Base-by-base conservation (phyloP, 2,888 invertebrate genomes). In the Cheilosia soror region DNA sequence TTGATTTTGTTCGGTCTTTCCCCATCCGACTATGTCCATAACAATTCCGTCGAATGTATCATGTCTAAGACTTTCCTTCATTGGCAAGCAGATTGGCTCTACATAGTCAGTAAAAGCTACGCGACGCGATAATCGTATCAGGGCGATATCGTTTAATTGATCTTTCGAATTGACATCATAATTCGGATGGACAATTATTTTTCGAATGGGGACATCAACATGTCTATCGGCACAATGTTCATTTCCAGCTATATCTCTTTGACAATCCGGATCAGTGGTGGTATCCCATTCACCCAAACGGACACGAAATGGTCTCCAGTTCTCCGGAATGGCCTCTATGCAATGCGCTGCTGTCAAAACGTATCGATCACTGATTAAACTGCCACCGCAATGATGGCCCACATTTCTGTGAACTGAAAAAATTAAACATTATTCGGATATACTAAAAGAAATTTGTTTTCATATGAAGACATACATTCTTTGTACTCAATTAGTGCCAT, bases 281-380 rank as follows among this genome's bases (percentile, higher is more conserved):
- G 89, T 89, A 76, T 92, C 90, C 93, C 91, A 92, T 80, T 92
- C 92, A 4, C 92, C 92, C 5, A 92, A 83, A 31, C 92, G 91
- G n/a, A 92, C 89, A 0, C 88, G 88, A 0, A 87, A 81, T 5
- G 96, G 88, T 84, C 90, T 93, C 95, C 95, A 96, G 20, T 91
- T 92, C 1, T 88, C 87, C 0, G 95, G 95, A 13, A 96, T 90
- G 78, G 94, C 94, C 87, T 93, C 94, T n/a, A 96, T 92, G 88
- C 96, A 96, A 89, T 96, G 96, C 0, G 95, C 96, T 0, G 96
- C 96, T 0, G 96, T 96, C 65, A 96, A 87, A 0, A 96, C 94
- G 89, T 96, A 96, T 87, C 94, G 93, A 0, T 89, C 88, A 68
- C 89, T 92, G 62, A 96, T 95, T 44, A 96, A 91, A 0, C 95